Percentiles rank a stretch among this genome's conserved stretches.
These are phyloP conservation scores for Platysteira castanea DNA, from an alignment of 2,113 vertebrate species.

Conservation along the genomic window DNA sequence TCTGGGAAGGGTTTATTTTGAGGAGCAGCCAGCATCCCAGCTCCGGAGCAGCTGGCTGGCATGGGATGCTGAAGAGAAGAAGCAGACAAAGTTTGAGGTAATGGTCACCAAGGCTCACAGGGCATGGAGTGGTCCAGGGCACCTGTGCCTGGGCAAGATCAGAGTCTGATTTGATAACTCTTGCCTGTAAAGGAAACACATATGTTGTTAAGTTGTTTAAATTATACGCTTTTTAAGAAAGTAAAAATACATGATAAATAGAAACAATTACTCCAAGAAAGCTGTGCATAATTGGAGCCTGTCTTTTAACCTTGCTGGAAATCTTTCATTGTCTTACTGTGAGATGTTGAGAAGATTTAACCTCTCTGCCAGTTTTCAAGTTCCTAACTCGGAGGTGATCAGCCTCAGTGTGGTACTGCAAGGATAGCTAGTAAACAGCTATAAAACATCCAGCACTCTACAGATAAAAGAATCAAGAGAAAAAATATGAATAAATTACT, in stretches of 20 bases:
- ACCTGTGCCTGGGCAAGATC: background rate
- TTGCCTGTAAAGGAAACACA: background rate
- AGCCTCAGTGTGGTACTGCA: background rate
- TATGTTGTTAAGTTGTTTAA: background rate
- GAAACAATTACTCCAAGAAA: background rate
- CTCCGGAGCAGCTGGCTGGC: background rate
- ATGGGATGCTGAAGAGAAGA: background rate
- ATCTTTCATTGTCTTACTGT: background rate
- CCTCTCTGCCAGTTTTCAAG: background rate
- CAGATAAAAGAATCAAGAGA: background rate
- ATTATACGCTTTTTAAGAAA: background rate
- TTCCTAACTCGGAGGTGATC: background rate
- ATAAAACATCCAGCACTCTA: background rate
- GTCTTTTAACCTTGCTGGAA: background rate
- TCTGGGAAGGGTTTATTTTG: background rate
- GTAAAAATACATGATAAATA: background rate
- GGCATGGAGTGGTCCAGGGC: rapidly evolving
- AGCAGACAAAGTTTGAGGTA: background rate
- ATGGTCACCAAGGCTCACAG: background rate
- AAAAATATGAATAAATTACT: background rate
- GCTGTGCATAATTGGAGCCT: background rate
- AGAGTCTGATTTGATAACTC: background rate
- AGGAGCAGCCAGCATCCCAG: background rate
- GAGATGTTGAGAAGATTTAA: background rate
- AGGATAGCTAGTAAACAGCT: background rate